These are phyloP conservation scores for Mythimna lalbum DNA, from an alignment of 2,888 invertebrate genomes.

Conservation along the genomic window DNA sequence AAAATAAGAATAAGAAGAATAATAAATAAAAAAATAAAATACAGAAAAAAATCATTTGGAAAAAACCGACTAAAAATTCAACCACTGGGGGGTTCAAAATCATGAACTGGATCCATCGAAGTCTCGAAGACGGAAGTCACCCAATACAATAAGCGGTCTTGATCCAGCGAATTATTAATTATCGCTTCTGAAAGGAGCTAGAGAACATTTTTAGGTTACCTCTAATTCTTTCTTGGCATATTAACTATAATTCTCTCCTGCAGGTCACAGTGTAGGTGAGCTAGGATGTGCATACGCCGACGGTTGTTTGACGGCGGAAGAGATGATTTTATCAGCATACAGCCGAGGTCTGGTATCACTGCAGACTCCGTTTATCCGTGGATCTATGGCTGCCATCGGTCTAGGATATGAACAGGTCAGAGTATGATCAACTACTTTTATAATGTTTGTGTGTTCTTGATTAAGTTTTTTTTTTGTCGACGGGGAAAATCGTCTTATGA, in stretches of 20 bases:
- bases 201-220: not conserved
- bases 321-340: conserved; percentile 95
- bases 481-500: too few species aligned
- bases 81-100: too few species aligned
- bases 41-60: too few species aligned
- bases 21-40: too few species aligned
- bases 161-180: too few species aligned
- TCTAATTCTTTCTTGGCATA: not conserved
- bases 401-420: conserved; percentile 89
- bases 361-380: conserved; percentile 92
- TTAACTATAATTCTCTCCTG: not conserved
- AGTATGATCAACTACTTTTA: not conserved
- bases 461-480: too few species aligned
- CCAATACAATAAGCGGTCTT: not conserved
- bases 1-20: too few species aligned
- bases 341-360: conserved; percentile 94
- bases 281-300: conserved; percentile 98
- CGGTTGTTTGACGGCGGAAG: conserved; percentile 95
- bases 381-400: conserved; percentile 97
- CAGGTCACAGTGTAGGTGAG: conserved; percentile 98
- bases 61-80: too few species aligned
- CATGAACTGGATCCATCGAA: too few species aligned
- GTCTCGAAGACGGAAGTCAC: too few species aligned
- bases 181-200: too few species aligned
- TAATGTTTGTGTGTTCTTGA: not conserved